Conservation (phyloP, 2,113 vertebrate species). For the Phrynosoma platyrhinos region DNA sequence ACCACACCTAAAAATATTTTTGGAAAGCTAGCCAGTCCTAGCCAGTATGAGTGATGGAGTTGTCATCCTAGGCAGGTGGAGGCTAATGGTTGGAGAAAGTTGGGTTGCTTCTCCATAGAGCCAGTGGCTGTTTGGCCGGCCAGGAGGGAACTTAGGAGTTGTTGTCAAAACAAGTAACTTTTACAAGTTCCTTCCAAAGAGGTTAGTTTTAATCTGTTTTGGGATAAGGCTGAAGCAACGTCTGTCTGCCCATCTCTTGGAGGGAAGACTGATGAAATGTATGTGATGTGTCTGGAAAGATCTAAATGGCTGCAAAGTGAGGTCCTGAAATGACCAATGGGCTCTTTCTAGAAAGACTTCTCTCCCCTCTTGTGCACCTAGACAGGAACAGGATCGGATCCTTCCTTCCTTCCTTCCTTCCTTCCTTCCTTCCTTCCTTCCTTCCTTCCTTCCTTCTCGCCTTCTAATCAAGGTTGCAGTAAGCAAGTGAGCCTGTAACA, state of each 20-base stretch:
- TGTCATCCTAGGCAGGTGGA: too few relatives aligned
- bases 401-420: neutral
- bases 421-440: neutral
- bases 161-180: too few relatives aligned
- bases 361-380: too few relatives aligned
- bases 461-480: neutral
- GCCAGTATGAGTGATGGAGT: too few relatives aligned
- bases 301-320: neutral
- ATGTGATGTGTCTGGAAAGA: neutral
- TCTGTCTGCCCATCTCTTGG: neutral
- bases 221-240: too few relatives aligned
- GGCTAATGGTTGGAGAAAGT: too few relatives aligned
- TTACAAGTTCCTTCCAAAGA: neutral
- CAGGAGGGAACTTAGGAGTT: too few relatives aligned
- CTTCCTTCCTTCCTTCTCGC: neutral
- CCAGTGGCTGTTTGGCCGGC: too few relatives aligned
- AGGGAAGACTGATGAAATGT: neutral
- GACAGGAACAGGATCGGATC: too few relatives aligned
- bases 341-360: neutral
- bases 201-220: neutral
- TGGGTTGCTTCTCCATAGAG: too few relatives aligned
- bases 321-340: neutral
- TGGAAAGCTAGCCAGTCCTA: neutral
- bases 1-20: too few relatives aligned
- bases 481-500: neutral